Base-by-base conservation (phyloP, 2,888 invertebrate species). In the Unio delphinus region DNA sequence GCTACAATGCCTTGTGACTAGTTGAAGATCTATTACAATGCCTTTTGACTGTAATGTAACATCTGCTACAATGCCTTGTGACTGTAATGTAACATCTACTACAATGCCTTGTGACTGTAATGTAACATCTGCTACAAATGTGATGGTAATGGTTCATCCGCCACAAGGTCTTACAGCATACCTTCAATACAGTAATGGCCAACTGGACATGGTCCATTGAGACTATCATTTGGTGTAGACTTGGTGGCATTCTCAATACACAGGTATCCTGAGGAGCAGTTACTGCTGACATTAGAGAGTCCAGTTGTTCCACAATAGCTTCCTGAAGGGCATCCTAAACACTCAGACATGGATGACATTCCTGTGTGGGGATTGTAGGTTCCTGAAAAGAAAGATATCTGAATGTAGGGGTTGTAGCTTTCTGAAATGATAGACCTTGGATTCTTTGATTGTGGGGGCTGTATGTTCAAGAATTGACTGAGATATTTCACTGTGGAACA, bases 101-200 rank as follows among this genome's bases (percentile, higher is more conserved):
- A 4, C 30, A 30, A 30, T 4, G 30, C 30, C 30, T 30, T 30
- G 30, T 30, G 30, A 30, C 30, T 30, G 23, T 23, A 30, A 30
- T 30, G 3, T 0, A 30, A 4, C 4, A 30, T 30, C 30, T 30
- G 30, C 30, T 30, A 4, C 4, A 4, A 30, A 5, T 30, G 30
- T 30, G 30, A 30, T 5, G 3, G 30, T 30, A 30, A 30, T 30
- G 3, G 4, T 5, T 4, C 4, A 30, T 30, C 3, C 4, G 30
- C 30, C 5, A 4, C 30, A 30, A 30, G 30, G 30, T 4, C 30
- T 30, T 30, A 0, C 56, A 2, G 4, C 72, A 70, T 68, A 87
- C 89, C 89, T 80, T 83, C 76, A 26, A 73, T 66, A 76, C 89
- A 89, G 75, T 88, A 88, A 72, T 85, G 80, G 0, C 87, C 88